These are phyloP conservation scores for Triplophysa rosa DNA, from an alignment of 2,113 vertebrate genomes.

Conservation along the genomic window DNA sequence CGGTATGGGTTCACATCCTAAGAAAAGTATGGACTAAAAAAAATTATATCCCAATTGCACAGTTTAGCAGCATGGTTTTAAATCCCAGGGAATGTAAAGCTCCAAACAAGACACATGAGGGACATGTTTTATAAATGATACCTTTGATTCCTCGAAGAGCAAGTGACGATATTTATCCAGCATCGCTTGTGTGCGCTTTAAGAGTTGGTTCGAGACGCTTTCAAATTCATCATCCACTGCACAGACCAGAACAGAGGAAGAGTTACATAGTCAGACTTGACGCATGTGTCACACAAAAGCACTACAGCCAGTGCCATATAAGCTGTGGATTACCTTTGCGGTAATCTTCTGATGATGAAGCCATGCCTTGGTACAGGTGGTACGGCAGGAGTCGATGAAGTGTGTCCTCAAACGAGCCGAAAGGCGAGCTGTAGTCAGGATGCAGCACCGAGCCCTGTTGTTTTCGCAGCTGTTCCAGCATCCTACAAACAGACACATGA, in stretches of 20 bases:
- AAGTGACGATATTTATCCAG: conserved; percentile 91
- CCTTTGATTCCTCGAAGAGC: conserved; percentile 90
- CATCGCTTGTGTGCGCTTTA: conserved; percentile 91
- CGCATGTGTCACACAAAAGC: background rate
- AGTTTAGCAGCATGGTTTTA: too few species aligned
- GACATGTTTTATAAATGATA: conserved; percentile 58
- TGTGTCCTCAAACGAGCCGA: conserved; percentile 85
- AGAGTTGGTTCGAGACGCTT: conserved; percentile 83
- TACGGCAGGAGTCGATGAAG: conserved; percentile 87
- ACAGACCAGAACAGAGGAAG: background rate
- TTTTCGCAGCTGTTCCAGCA: conserved; percentile 90
- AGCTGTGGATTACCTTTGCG: conserved; percentile 71
- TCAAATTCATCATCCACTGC: conserved; percentile 93
- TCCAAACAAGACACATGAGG: background rate
- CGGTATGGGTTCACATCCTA: too few species aligned
- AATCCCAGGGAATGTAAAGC: background rate
- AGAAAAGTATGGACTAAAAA: too few species aligned
- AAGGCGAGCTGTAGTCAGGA: conserved; percentile 87
- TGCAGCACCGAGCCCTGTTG: conserved; percentile 90
- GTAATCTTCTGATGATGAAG: conserved; percentile 83
- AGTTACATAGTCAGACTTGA: background rate
- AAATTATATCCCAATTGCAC: too few species aligned
- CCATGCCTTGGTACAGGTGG: conserved; percentile 91
- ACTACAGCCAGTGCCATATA: background rate
- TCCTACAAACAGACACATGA: conserved; percentile 69